phyloP scores from a whole-genome alignment of 2,797 vertebrate genomes.

The Microctenopoma lineatum region DNA sequence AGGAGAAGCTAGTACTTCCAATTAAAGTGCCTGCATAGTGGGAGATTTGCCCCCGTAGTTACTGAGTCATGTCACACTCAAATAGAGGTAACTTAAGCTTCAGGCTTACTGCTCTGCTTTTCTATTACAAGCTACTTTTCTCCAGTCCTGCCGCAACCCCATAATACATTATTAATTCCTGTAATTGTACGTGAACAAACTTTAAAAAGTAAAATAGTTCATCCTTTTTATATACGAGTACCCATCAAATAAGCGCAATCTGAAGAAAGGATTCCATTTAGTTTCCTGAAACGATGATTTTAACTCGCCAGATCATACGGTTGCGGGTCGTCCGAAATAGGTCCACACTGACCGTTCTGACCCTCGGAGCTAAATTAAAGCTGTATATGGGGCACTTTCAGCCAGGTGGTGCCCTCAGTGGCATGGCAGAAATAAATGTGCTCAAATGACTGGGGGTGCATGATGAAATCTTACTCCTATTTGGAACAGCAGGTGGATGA shows the following conservation, averaged over 20 bases:
- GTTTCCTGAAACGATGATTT: not conserved
- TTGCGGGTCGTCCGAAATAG: slow-evolving; percentile 41
- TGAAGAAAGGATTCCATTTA: not conserved
- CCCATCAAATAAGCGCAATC: not conserved
- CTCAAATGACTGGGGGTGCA: slow-evolving; percentile 13
- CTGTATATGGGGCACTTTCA: slow-evolving; percentile 59
- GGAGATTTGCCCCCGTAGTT: slow-evolving; percentile 55
- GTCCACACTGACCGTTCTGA: slow-evolving; percentile 46
- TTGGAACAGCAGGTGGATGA: slow-evolving; percentile 45
- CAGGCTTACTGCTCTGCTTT: slow-evolving; percentile 48
- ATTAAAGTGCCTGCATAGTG: slow-evolving; percentile 60
- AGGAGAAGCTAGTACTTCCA: slow-evolving; percentile 52
- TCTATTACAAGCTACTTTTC: slow-evolving; percentile 44
- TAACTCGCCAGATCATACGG: slow-evolving; percentile 9
- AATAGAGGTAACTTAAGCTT: slow-evolving; percentile 51
- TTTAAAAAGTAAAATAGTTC: not conserved
- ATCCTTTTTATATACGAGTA: not conserved
- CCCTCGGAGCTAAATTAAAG: slow-evolving; percentile 68
- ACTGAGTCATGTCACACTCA: slow-evolving; percentile 61
- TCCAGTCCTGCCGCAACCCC: slow-evolving; percentile 31
- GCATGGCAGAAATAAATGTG: slow-evolving; percentile 45
- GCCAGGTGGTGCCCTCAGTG: slow-evolving; percentile 68
- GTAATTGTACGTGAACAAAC: slow-evolving; percentile 4
- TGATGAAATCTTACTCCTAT: slow-evolving; percentile 33
- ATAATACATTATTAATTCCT: slow-evolving; percentile 19